These are phyloP conservation scores for Isichthys henryi DNA, from an alignment of 2,113 vertebrate species.

Conservation along the genomic window DNA sequence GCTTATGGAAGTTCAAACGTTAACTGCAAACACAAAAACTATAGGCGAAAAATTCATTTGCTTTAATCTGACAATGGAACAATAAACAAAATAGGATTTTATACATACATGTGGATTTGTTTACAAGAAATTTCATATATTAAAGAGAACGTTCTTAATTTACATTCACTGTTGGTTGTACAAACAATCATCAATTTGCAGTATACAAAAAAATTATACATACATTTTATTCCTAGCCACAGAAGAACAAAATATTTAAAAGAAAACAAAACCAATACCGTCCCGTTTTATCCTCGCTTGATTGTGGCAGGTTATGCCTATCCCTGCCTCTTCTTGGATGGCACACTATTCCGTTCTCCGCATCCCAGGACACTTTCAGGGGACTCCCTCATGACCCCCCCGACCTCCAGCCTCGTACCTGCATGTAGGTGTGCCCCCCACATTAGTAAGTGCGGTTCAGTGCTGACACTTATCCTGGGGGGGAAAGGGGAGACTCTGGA, in stretches of 20 bases:
- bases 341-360: neutral
- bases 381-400: neutral
- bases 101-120: constrained; percentile 8
- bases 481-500: neutral
- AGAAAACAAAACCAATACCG: neutral
- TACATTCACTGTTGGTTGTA: constrained; percentile 17
- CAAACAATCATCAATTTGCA: constrained; percentile 19
- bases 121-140: constrained; percentile 6
- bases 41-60: neutral
- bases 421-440: neutral
- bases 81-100: constrained; percentile 19
- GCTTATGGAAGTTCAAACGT: neutral
- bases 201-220: constrained; percentile 16
- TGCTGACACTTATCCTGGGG: neutral
- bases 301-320: neutral
- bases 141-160: constrained; percentile 24
- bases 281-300: neutral
- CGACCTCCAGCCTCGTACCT: neutral
- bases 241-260: neutral
- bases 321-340: neutral
- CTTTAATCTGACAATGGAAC: constrained; percentile 14
- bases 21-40: neutral
- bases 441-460: neutral
- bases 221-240: neutral
- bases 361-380: neutral